Evolutionary conservation across 2,888 invertebrate genomes (phyloP).

Genomic region (Rotaria socialis): DNA sequence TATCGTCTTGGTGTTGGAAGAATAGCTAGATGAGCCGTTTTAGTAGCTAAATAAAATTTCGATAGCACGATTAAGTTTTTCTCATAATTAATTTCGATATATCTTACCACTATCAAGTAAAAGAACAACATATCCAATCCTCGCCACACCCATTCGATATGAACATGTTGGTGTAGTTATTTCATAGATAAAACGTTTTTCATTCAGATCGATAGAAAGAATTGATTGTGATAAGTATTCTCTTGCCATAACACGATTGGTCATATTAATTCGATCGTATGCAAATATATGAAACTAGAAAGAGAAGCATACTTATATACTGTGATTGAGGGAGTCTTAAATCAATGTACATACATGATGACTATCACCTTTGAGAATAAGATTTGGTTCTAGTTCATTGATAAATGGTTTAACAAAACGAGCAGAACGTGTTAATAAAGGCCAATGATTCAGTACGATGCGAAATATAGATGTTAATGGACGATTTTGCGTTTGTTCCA

Average conservation of each 20-base stretch:
- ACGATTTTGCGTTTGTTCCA: not conserved
- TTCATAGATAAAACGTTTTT: conserved; percentile 48
- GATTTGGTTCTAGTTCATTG: conserved; percentile 26
- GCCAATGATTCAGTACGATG: conserved; percentile 53
- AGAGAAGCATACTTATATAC: not conserved
- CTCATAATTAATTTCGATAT: no score
- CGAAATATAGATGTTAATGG: conserved; percentile 44
- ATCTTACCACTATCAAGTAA: conserved; percentile 65
- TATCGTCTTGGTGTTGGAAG: conserved; percentile 13
- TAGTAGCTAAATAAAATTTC: not conserved
- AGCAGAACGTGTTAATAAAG: conserved; percentile 43
- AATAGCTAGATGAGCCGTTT: conserved; percentile 12
- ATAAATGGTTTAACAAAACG: conserved; percentile 41
- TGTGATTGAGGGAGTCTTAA: not conserved
- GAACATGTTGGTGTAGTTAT: conserved; percentile 87
- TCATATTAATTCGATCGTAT: not conserved
- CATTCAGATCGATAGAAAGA: not conserved
- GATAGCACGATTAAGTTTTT: not conserved
- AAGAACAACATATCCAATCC: conserved; percentile 80
- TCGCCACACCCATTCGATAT: conserved; percentile 84
- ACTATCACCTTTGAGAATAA: conserved; percentile 45
- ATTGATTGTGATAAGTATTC: not conserved
- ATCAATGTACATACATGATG: conserved; percentile 50
- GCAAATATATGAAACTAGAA: not conserved
- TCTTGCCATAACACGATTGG: not conserved